Evolutionary conservation across 1,140 invertebrate genomes (phyloP).

Genomic region (Tribolium madens): DNA sequence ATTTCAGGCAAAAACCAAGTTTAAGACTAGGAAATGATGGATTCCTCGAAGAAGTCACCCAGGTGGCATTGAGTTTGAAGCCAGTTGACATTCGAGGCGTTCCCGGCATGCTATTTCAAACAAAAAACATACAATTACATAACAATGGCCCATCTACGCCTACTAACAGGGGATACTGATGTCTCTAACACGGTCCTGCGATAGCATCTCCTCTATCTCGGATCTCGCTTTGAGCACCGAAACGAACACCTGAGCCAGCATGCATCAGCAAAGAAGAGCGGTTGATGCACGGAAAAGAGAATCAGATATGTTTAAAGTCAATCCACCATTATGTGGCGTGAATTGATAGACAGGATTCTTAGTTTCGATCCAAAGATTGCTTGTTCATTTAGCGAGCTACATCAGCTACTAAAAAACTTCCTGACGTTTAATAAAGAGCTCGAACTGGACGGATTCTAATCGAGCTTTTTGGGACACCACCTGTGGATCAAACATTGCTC

Average conservation of each 20-base stretch:
- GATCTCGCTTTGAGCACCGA: constrained; percentile 60
- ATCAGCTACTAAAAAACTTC: constrained; percentile 41
- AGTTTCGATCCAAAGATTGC: constrained; percentile 57
- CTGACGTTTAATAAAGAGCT: constrained; percentile 37
- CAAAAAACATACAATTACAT: constrained; percentile 65
- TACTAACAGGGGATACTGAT: constrained; percentile 65
- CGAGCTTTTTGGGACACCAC: constrained; percentile 35
- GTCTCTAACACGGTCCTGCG: constrained; percentile 62
- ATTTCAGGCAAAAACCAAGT: not conserved
- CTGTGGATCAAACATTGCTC: constrained; percentile 13
- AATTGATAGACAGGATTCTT: constrained; percentile 60
- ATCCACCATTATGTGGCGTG: constrained; percentile 57
- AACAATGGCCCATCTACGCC: constrained; percentile 65
- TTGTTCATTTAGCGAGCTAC: constrained; percentile 57
- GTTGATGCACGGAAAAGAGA: constrained; percentile 57
- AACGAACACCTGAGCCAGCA: constrained; percentile 59
- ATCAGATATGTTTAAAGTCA: constrained; percentile 63
- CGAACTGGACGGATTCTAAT: constrained; percentile 36
- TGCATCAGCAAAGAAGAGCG: constrained; percentile 52
- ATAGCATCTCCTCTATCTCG: constrained; percentile 62
- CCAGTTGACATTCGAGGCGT: constrained; percentile 64
- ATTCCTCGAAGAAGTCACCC: constrained; percentile 43
- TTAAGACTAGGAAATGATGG: too few relatives aligned
- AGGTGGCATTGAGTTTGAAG: constrained; percentile 62
- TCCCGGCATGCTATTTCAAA: constrained; percentile 64